Conservation (phyloP, 2,113 vertebrate species). For the Pao palembangensis region DNA sequence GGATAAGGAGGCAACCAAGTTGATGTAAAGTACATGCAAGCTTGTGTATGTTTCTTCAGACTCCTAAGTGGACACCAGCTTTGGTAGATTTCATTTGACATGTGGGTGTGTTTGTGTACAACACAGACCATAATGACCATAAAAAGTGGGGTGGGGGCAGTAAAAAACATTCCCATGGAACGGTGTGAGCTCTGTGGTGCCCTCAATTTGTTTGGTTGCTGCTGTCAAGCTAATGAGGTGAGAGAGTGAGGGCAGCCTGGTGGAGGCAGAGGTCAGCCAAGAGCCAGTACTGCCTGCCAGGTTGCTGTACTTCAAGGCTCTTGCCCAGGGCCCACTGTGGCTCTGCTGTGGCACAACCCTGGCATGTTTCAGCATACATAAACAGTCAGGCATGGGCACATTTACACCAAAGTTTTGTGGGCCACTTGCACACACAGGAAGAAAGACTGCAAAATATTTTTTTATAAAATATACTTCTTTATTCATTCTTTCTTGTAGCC, state of each 20-base stretch:
- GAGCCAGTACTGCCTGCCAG: slow-evolving; percentile 57
- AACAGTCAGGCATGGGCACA: slow-evolving; percentile 19
- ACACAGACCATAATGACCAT: slow-evolving; percentile 26
- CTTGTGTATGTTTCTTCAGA: too few species aligned
- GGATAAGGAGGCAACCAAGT: too few species aligned
- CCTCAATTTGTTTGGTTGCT: slow-evolving; percentile 64
- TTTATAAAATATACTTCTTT: too few species aligned
- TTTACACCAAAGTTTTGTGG: slow-evolving; percentile 19
- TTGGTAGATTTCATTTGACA: too few species aligned
- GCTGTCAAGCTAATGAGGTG: slow-evolving; percentile 74
- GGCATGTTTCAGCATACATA: slow-evolving; percentile 40
- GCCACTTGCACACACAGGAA: slow-evolving; percentile 12
- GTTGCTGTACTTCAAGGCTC: slow-evolving; percentile 47
- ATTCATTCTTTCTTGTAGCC: slow-evolving; percentile 19
- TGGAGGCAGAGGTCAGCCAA: slow-evolving; percentile 70
- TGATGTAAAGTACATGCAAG: too few species aligned
- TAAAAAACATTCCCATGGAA: slow-evolving; percentile 54
- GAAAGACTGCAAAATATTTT: too few species aligned
- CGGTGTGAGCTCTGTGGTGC: slow-evolving; percentile 50
- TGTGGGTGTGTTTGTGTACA: slow-evolving; percentile 41
- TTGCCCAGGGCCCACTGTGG: slow-evolving; percentile 22
- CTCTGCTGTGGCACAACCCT: slow-evolving; percentile 43
- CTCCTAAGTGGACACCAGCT: too few species aligned
- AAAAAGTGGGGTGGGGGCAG: background rate
- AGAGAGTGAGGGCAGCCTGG: slow-evolving; percentile 59